Conservation (phyloP, 2,113 vertebrate species). For the Ranitomeya variabilis region DNA sequence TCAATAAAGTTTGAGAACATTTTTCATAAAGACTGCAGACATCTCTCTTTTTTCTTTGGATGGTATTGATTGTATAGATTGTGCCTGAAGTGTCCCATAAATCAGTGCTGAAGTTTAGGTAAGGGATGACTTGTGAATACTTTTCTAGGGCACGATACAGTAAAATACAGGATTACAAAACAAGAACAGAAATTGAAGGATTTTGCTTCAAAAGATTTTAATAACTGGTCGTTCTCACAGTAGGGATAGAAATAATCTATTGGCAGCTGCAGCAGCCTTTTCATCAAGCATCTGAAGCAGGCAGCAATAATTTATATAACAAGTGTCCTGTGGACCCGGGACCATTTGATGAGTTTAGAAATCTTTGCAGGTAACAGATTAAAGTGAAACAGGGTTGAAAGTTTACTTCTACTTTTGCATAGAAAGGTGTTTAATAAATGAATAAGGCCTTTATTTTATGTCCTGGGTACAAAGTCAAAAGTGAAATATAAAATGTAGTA, state of each 20-base stretch:
- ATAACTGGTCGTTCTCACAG: background rate
- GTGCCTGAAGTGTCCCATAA: background rate
- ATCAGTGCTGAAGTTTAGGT: background rate
- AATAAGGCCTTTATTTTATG: background rate
- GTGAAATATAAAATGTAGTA: too few relatives aligned
- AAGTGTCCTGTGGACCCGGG: background rate
- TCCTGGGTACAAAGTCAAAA: background rate
- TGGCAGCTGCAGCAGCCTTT: background rate
- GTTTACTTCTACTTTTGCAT: background rate
- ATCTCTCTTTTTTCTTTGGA: too few relatives aligned
- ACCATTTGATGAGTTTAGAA: conserved; percentile 12
- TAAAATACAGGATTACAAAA: background rate
- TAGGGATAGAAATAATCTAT: conserved; percentile 3
- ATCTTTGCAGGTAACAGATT: background rate
- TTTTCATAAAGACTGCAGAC: too few relatives aligned
- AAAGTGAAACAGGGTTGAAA: background rate
- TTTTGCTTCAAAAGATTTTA: conserved; percentile 12
- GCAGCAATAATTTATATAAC: conserved; percentile 5
- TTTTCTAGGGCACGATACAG: background rate
- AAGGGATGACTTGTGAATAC: background rate
- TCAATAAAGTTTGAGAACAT: too few relatives aligned
- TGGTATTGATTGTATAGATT: background rate
- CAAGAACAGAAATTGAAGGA: background rate
- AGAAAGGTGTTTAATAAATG: background rate
- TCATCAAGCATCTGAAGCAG: background rate